Evolutionary conservation across 1,140 invertebrate species (phyloP).

Genomic region (Ericerus pela): DNA sequence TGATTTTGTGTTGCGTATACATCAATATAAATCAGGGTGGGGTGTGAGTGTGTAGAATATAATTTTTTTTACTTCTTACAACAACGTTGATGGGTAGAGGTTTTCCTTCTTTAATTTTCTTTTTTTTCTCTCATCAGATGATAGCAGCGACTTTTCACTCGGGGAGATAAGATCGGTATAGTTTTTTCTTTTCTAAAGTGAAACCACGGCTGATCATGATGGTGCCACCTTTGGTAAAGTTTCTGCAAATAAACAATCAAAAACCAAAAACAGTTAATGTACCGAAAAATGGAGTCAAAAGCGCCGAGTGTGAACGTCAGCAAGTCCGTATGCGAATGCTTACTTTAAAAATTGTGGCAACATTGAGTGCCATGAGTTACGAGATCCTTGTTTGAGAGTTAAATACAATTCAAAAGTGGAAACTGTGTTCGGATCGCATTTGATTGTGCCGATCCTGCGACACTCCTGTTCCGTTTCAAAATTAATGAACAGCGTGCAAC

Average conservation of each 20-base stretch:
- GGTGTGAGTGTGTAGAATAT: too few relatives aligned
- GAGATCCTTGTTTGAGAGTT: conserved; percentile 60
- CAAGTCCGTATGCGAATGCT: conserved; percentile 28
- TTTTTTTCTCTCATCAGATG: too few relatives aligned
- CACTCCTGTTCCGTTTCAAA: conserved; percentile 48
- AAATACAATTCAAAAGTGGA: conserved; percentile 73
- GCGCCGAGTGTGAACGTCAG: not conserved
- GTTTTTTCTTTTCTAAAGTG: conserved; percentile 68
- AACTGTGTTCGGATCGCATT: conserved; percentile 64
- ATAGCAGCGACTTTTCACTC: conserved; percentile 4
- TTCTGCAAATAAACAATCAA: conserved; percentile 40
- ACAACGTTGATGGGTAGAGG: too few relatives aligned
- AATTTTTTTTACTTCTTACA: too few relatives aligned
- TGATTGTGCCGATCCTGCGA: conserved; percentile 46
- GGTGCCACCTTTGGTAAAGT: conserved; percentile 60
- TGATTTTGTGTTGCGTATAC: too few relatives aligned
- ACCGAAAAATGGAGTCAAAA: not conserved
- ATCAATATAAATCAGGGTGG: too few relatives aligned
- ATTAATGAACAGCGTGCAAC: conserved; percentile 57
- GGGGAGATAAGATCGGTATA: conserved; percentile 48
- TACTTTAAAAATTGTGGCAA: conserved; percentile 73
- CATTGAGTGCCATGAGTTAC: conserved; percentile 60
- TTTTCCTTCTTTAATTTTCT: too few relatives aligned
- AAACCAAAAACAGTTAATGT: conserved; percentile 21
- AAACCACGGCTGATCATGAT: conserved; percentile 72